Conservation (phyloP, 2,888 invertebrate species). For the Dicycla oo region DNA sequence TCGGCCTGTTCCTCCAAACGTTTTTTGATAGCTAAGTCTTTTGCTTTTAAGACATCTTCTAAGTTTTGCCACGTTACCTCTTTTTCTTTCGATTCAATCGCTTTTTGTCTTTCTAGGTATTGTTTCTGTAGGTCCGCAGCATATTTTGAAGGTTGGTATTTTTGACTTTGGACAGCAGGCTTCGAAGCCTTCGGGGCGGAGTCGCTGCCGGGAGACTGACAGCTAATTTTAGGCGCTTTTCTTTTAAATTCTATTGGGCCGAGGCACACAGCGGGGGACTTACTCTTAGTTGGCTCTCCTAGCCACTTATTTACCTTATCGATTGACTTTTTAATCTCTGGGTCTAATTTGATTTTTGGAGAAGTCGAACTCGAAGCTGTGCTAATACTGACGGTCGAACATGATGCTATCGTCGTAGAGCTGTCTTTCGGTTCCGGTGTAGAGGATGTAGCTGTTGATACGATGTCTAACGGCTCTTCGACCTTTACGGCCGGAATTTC, state of each 20-base stretch:
- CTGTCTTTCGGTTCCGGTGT: constrained; percentile 39
- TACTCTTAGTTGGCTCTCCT: constrained; percentile 44
- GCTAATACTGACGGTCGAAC: constrained; percentile 18
- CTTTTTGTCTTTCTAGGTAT: constrained; percentile 62
- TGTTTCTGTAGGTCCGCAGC: constrained; percentile 69
- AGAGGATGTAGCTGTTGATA: constrained; percentile 13
- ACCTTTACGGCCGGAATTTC: constrained; percentile 8
- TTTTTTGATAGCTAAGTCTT: constrained; percentile 60
- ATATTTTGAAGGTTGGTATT: constrained; percentile 68
- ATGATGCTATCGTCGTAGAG: constrained; percentile 10
- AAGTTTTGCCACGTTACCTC: constrained; percentile 65
- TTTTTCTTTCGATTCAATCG: neutral
- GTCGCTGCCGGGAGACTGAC: constrained; percentile 35
- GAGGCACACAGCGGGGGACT: constrained; percentile 51
- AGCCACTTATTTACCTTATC: constrained; percentile 75
- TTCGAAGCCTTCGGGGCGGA: constrained; percentile 36
- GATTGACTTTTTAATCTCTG: constrained; percentile 68
- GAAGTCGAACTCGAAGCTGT: neutral
- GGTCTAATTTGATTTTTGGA: constrained; percentile 43
- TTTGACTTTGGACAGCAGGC: constrained; percentile 8
- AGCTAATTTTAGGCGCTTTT: constrained; percentile 57
- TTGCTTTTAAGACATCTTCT: constrained; percentile 63
- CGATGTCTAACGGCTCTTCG: neutral
- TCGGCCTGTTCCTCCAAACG: constrained; percentile 1
- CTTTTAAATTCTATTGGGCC: constrained; percentile 69